Base-by-base conservation (phyloP, 2,797 vertebrate genomes). In the Coreius guichenoti region DNA sequence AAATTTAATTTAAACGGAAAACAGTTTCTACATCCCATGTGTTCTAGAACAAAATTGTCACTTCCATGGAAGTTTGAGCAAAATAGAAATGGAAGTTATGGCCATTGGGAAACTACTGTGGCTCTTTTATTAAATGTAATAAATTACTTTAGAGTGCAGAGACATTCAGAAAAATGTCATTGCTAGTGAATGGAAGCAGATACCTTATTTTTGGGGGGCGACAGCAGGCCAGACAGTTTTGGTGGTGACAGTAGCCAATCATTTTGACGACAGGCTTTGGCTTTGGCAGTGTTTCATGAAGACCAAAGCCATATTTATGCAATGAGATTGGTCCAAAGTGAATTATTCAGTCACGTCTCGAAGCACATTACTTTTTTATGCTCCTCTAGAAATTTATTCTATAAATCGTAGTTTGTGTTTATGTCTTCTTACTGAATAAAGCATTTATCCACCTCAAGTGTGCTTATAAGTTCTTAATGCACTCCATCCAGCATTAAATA, bases 41-140 rank as follows among this genome's bases (percentile, higher is more conserved):
- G 54, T 26, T 61, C 8, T 4, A 43, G 23, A 78, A 78, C 23
- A 6, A 61, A 78, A 26, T 11, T 16, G 14, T 78, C 76, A 45
- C 23, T 78, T 78, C n/a, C 54, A 43, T 36, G 11, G 8, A 61
- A 78, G n/a, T 78, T 45, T 61, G n/a, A 61, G 56, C 8, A 45
- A 76, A 76, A 56, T 23, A 76, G 31, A 76, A 78, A 78, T 43
- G 36, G 36, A 78, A 61, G n/a, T 26, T 78, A n/a, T 26, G 36
- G 56, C 76, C n/a, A 63, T 1, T 78, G 54, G 56, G 54, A 63
- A 78, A 63, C 54, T 29, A 63, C 14, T 0, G 8, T 78, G 56
- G 36, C 36, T 78, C 14, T 78, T 77, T 78, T 45, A 78, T 63
- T 29, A 29, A 43, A 78, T 43, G 16, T 26, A 78, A 78, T 78